Evolutionary conservation across 2,888 invertebrate genomes (phyloP), one percentile per base, ranked within the genome.

Genomic region (Marasmarcha lunaedactyla): DNA sequence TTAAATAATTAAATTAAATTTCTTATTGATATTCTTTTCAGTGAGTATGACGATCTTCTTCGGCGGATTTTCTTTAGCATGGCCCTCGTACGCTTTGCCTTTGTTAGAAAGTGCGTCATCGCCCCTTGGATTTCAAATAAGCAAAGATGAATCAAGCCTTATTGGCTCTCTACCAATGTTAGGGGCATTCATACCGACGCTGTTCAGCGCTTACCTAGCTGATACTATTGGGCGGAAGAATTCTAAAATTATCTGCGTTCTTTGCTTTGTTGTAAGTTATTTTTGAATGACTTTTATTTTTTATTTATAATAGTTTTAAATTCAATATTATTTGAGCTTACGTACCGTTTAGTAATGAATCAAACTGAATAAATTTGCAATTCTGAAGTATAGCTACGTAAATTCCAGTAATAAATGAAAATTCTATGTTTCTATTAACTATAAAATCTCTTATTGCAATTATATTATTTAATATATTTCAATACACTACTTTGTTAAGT

Each of bases 11-110:
- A n/a, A n/a, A n/a, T n/a, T n/a, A n/a, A n/a, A n/a, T n/a, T n/a
- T n/a, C n/a, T 20, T 20, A 20, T 5, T 20, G 3, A 7, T 40
- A 36, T 15, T 36, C 25, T 15, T 55, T 51, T 36, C 42, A 63
- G 65, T 61, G 33, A 38, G 54, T 10, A 25, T 55, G 10, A 41
- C 51, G 6, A 38, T 37, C 9, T 45, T 50, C 4, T 40, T 55
- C 34, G 14, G 46, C 7, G 44, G 54, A 0, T 51, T 55, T 14
- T 36, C 42, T 0, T 14, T 42, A 6, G 52, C 54, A 10, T 65
- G 65, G 65, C 47, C 63, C 1, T 63, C 65, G 0, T 59, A 63
- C n/a, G 42, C 62, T 0, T 40, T 58, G 1, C 37, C 42, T 1
- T 14, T 47, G 1, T 39, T 65, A 2, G 42, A 54, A 35, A 50